Base-by-base conservation (phyloP, 2,888 invertebrate species). In the Nowickia ferox region DNA sequence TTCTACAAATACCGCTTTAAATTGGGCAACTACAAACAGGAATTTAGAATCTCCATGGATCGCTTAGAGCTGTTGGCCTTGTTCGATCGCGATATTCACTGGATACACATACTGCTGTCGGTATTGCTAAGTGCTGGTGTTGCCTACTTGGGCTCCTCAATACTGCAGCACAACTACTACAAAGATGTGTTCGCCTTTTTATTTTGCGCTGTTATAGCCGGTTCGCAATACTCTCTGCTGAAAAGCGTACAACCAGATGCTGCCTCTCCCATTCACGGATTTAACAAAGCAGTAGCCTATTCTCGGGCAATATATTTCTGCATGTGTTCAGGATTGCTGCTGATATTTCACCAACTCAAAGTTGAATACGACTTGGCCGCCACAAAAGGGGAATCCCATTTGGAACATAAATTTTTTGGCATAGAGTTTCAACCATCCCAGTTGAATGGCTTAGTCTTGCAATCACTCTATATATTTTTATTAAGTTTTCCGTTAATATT, bases 161-260 rank as follows among this genome's bases (percentile, higher is more conserved):
- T 98, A 44, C 94, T 99, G 9, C 96, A 96, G 90, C 94, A 96
- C 63, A 96, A 96, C 68, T 97, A 98, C 92, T 99, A 98, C 93
- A 95, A 96, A 89, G 99, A 99, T 92, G 95, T 99, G 75, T 96
- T 96, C 89, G 97, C 98, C 17, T 97, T 99, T 92, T 94, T 98
- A 91, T 98, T 99, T 93, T 99, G 99, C 93, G 97, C 98, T 89
- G 97, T 99, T n/a, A 98, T 99, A 89, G 99, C 99, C 1, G 97
- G 98, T 17, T 98, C 98, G 90, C 99, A 99, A 93, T 99, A 99
- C 93, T 98, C 98, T 0, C 93, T 99, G 88, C 93, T 99, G 87
- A 99, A 99, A 93, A 98, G 98, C 88, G 99, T 99, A 1, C 99
- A 99, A 91, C 99, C 99, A 0, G 99, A 99, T 93, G 98, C 99